Conservation (phyloP, 2,888 invertebrate species). For the Eucera pruinosa region DNA sequence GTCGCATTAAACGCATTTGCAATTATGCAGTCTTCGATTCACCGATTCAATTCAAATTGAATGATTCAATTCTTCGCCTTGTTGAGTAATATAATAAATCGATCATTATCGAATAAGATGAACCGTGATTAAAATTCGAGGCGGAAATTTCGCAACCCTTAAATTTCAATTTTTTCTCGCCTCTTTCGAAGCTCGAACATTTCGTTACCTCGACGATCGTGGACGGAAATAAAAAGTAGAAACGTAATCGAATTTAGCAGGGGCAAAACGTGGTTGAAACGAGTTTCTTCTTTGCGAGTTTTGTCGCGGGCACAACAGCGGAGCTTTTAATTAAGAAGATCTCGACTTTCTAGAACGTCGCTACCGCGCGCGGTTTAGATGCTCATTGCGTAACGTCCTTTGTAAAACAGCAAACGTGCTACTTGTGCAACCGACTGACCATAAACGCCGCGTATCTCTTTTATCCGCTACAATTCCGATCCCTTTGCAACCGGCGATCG, state of each 20-base stretch:
- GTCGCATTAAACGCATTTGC: no score
- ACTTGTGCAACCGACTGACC: constrained; percentile 47
- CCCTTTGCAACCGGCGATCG: neutral
- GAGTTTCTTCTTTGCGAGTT: constrained; percentile 30
- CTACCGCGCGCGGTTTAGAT: constrained; percentile 54
- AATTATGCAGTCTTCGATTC: no score
- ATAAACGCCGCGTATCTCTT: constrained; percentile 30
- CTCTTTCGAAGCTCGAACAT: no score
- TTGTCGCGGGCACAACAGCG: neutral
- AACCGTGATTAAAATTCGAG: no score
- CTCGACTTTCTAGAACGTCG: constrained; percentile 33
- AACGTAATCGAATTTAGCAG: constrained; percentile 43
- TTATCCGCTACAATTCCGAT: constrained; percentile 13
- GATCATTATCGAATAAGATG: no score
- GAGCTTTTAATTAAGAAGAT: constrained; percentile 55
- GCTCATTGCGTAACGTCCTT: constrained; percentile 59
- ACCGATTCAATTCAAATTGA: no score
- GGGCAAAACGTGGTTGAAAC: no score
- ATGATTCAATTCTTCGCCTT: no score
- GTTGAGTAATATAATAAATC: no score
- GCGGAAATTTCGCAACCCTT: no score
- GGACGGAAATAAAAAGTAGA: no score
- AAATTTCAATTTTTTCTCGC: no score
- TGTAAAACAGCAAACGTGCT: constrained; percentile 40
- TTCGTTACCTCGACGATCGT: constrained; percentile 42